Percentiles rank a stretch among this genome's conserved stretches.
These are phyloP conservation scores for Ornithoptera priamus DNA, from an alignment of 2,888 invertebrate genomes.

Conservation along the genomic window DNA sequence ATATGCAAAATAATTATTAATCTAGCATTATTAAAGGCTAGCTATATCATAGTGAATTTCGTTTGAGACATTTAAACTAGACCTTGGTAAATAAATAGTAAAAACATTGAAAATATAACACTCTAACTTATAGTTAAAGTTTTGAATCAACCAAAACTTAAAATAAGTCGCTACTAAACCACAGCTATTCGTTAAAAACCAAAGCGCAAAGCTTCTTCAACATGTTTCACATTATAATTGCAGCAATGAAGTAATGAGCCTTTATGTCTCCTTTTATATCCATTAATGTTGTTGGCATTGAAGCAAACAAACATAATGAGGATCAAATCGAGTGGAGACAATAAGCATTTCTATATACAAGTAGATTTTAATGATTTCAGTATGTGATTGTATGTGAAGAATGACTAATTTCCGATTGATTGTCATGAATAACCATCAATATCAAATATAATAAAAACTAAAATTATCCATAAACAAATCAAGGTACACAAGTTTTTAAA, in stretches of 20 bases:
- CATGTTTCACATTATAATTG: constrained; percentile 38
- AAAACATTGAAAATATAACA: constrained; percentile 60
- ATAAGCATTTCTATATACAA: constrained; percentile 61
- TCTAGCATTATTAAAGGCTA: constrained; percentile 54
- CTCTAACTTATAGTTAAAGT: constrained; percentile 80
- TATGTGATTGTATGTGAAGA: constrained; percentile 42
- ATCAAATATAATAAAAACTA: constrained; percentile 67
- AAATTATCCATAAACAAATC: constrained; percentile 72
- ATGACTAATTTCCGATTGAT: constrained; percentile 53
- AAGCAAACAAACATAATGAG: constrained; percentile 73
- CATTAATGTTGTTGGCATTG: constrained; percentile 70
- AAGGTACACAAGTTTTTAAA: constrained; percentile 72
- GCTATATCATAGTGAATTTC: constrained; percentile 42
- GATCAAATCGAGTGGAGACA: constrained; percentile 63
- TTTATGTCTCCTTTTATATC: constrained; percentile 53
- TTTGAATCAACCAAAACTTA: constrained; percentile 77
- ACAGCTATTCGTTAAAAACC: constrained; percentile 51
- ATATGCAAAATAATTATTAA: constrained; percentile 53
- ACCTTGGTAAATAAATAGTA: constrained; percentile 70
- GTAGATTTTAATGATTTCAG: constrained; percentile 41
- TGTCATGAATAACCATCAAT: constrained; percentile 76
- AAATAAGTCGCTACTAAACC: constrained; percentile 74
- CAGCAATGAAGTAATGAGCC: constrained; percentile 38
- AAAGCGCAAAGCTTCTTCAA: constrained; percentile 49
- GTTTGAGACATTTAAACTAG: constrained; percentile 63